These are phyloP conservation scores for Drosophila koepferae DNA, from an alignment of 2,888 invertebrate species.

Conservation along the genomic window DNA sequence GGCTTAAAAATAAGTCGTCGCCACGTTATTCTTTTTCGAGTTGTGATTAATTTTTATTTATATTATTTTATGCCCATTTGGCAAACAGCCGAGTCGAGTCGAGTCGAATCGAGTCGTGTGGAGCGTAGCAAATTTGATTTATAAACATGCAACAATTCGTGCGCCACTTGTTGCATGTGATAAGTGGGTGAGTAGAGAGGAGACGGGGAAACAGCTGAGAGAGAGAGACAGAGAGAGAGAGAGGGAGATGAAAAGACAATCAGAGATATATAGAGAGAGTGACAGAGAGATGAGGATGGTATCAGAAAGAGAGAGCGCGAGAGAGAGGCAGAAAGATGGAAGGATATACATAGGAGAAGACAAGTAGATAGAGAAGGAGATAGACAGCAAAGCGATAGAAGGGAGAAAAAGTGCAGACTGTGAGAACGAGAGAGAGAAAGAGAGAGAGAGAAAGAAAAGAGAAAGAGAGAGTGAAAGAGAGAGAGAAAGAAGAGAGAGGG, in stretches of 20 bases:
- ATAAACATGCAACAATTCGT: slow-evolving; percentile 45
- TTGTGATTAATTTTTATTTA: slow-evolving; percentile 58
- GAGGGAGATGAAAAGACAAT: background rate
- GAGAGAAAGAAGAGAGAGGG: background rate
- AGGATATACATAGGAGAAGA: too few relatives aligned
- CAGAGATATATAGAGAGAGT: background rate
- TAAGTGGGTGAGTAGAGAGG: background rate
- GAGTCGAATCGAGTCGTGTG: background rate
- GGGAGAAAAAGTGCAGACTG: too few relatives aligned
- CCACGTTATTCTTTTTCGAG: slow-evolving; percentile 22
- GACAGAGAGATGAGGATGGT: too few relatives aligned
- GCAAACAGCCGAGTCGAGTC: slow-evolving; percentile 5
- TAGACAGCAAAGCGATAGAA: background rate
- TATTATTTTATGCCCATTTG: slow-evolving; percentile 26
- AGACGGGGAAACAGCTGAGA: background rate
- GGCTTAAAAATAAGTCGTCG: slow-evolving; percentile 5
- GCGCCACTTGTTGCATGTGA: slow-evolving; percentile 56
- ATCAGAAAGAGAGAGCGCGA: background rate
- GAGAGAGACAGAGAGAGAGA: background rate
- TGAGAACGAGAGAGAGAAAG: background rate
- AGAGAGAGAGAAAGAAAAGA: too few relatives aligned
- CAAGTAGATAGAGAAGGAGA: too few relatives aligned
- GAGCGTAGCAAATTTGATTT: slow-evolving; percentile 51
- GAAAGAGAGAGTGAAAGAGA: background rate
- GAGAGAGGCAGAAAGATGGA: background rate